These are phyloP conservation scores for Zeus faber DNA, from an alignment of 2,113 vertebrate species.

Conservation along the genomic window DNA sequence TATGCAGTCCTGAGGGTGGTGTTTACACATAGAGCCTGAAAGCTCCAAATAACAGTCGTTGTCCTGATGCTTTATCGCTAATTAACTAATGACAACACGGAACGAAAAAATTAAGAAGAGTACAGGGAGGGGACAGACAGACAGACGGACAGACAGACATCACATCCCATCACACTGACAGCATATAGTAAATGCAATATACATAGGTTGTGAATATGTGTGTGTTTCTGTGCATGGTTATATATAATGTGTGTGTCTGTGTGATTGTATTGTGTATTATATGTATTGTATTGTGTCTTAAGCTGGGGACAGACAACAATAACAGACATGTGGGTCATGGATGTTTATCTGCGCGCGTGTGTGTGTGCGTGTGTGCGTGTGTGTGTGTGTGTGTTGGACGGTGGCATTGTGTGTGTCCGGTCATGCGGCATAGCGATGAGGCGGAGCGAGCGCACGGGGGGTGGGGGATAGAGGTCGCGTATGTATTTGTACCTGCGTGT, in stretches of 20 bases:
- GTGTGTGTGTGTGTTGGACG: conserved; percentile 3
- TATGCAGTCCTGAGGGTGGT: conserved; percentile 31
- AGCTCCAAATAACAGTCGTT: conserved; percentile 40
- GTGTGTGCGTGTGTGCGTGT: neutral
- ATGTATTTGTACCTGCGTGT: conserved; percentile 10
- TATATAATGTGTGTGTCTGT: too few species aligned
- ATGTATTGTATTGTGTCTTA: too few species aligned
- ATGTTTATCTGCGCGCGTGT: conserved; percentile 27
- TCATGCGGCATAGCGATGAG: conserved; percentile 52
- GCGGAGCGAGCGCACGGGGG: too few species aligned
- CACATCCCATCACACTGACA: neutral
- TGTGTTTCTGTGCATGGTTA: neutral
- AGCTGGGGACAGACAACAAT: conserved; percentile 32
- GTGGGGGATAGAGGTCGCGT: conserved; percentile 35
- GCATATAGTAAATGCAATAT: neutral
- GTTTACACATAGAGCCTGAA: conserved; percentile 40
- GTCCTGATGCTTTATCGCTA: conserved; percentile 38
- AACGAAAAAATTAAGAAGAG: conserved; percentile 8
- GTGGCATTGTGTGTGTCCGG: conserved; percentile 46
- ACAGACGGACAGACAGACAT: neutral
- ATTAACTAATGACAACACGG: conserved; percentile 47
- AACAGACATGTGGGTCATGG: conserved; percentile 47
- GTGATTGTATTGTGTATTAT: neutral
- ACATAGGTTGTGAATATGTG: neutral
- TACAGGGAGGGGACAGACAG: neutral